Conservation (phyloP, 2,113 vertebrate genomes). For the Peucedramus taeniatus region DNA sequence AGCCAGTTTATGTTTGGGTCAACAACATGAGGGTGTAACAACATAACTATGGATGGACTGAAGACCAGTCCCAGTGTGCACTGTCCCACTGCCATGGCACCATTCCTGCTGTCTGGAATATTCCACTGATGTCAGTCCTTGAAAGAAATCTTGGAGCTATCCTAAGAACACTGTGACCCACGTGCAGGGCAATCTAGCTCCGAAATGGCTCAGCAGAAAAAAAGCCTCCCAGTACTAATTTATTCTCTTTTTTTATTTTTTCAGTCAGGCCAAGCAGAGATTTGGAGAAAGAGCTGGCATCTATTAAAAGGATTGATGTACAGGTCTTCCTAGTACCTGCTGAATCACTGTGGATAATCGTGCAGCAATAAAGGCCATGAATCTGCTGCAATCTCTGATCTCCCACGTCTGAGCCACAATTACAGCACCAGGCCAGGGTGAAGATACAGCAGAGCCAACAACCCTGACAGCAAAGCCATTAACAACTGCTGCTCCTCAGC, state of each 20-base stretch:
- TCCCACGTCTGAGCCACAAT: background rate
- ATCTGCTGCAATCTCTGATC: slow-evolving; percentile 20
- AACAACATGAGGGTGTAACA: background rate
- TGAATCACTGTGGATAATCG: background rate
- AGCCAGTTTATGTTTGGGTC: background rate
- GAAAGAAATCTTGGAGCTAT: background rate
- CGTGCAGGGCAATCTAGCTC: background rate
- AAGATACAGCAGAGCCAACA: background rate
- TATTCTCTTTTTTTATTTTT: background rate
- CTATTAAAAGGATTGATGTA: background rate
- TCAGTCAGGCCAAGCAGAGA: background rate
- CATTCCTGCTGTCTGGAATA: background rate
- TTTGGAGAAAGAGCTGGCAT: background rate
- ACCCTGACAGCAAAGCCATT: background rate
- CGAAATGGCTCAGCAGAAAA: background rate
- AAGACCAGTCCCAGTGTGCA: background rate
- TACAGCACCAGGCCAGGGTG: accelerated
- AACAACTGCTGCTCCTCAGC: background rate
- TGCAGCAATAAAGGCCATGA: background rate
- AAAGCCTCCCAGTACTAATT: background rate
- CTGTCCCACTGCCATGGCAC: background rate
- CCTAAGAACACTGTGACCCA: background rate
- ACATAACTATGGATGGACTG: background rate
- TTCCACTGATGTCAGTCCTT: background rate
- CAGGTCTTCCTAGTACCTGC: background rate